A percentile compares a stretch with the other conserved stretches of the same genome.
These are phyloP conservation scores for Tenthredo notha DNA, from an alignment of 2,888 invertebrate genomes.

Conservation along the genomic window DNA sequence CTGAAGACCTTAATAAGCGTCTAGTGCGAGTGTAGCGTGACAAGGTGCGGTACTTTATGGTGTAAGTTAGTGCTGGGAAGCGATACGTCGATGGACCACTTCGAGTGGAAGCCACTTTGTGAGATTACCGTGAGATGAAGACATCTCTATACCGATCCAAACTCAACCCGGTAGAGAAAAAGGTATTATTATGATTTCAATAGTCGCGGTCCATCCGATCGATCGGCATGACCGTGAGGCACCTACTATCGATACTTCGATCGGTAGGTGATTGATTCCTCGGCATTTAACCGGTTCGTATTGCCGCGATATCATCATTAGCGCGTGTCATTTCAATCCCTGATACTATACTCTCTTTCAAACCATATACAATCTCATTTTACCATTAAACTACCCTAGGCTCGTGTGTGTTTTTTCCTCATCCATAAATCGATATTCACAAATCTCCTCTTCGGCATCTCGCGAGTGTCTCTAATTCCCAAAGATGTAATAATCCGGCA, in stretches of 20 bases:
- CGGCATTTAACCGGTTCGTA: slow-evolving; percentile 63
- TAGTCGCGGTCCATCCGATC: slow-evolving; percentile 64
- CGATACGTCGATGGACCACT: slow-evolving; percentile 43
- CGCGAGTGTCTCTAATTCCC: neutral
- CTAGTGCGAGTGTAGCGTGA: slow-evolving; percentile 44
- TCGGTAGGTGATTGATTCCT: slow-evolving; percentile 69
- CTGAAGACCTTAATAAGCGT: slow-evolving; percentile 39
- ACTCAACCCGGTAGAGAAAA: slow-evolving; percentile 54
- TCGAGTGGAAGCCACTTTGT: slow-evolving; percentile 53
- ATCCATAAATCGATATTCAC: neutral
- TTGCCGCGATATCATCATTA: slow-evolving; percentile 65
- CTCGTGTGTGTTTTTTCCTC: neutral
- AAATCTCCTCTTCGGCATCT: neutral
- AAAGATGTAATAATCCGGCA: slow-evolving; percentile 41
- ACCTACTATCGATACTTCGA: slow-evolving; percentile 58
- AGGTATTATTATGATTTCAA: slow-evolving; percentile 69
- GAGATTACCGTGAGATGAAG: slow-evolving; percentile 51
- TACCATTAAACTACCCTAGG: neutral
- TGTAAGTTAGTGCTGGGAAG: slow-evolving; percentile 40
- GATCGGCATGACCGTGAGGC: slow-evolving; percentile 60
- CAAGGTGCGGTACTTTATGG: slow-evolving; percentile 33
- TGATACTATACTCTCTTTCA: neutral
- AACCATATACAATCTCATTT: neutral
- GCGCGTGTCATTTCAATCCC: slow-evolving; percentile 51
- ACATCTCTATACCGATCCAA: slow-evolving; percentile 54